Evolutionary conservation across 2,113 vertebrate genomes (phyloP).

Genomic region (Antechinus stuartii): DNA sequence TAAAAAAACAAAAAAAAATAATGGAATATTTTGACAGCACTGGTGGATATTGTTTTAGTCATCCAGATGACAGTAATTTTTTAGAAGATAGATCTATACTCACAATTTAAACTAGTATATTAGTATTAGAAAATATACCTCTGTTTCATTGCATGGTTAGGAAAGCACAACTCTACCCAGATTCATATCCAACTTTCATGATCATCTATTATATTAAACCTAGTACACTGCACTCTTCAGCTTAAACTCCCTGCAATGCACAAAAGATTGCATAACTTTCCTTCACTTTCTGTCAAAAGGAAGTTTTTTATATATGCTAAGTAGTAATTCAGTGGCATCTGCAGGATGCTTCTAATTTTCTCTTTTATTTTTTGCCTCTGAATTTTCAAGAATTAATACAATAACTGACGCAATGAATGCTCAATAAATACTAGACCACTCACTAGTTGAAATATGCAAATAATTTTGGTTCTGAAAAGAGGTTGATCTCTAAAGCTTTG

Average conservation of each 20-base stretch:
- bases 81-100: not conserved
- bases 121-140: not conserved
- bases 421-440: not conserved
- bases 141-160: not conserved
- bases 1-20: no score
- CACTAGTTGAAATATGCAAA: not conserved
- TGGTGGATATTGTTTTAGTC: not conserved
- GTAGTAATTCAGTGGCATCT: no score
- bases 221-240: not conserved
- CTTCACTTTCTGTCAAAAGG: no score
- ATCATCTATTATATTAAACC: not conserved
- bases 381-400: not conserved
- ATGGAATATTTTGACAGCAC: not conserved
- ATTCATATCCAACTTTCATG: not conserved
- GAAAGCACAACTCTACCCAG: not conserved
- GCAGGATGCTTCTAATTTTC: no score
- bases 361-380: not conserved
- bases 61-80: not conserved
- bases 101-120: not conserved
- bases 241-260: not conserved
- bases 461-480: not conserved
- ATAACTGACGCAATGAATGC: not conserved
- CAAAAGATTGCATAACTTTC: not conserved
- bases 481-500: constrained; percentile 20
- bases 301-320: no score